Evolutionary conservation across 2,888 invertebrate genomes (phyloP).

Genomic region (Parascotia fuliginaria): DNA sequence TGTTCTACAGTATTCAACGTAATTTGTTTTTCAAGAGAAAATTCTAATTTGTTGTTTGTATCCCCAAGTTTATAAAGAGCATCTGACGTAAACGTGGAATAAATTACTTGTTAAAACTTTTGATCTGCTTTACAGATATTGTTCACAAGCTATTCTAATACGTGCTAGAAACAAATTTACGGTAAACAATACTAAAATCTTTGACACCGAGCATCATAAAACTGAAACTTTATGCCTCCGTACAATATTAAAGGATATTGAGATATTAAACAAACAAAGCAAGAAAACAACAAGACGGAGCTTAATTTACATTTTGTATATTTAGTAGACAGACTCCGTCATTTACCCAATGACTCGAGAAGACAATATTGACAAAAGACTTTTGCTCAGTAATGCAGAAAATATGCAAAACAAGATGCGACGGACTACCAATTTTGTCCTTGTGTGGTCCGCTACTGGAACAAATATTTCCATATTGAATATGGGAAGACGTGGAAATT

Average conservation of each 20-base stretch:
- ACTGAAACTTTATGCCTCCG: slow-evolving; percentile 46
- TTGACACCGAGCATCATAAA: slow-evolving; percentile 48
- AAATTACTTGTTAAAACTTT: slow-evolving; percentile 23
- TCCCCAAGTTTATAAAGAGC: slow-evolving; percentile 2
- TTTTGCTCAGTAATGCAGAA: slow-evolving; percentile 75
- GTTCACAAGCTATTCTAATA: slow-evolving; percentile 25
- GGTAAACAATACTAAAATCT: slow-evolving; percentile 50
- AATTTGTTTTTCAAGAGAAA: slow-evolving; percentile 5
- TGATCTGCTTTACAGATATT: slow-evolving; percentile 14
- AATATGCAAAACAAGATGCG: slow-evolving; percentile 76
- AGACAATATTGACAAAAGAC: slow-evolving; percentile 82
- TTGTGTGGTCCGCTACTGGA: slow-evolving; percentile 69
- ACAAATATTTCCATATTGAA: slow-evolving; percentile 59
- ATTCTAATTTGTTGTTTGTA: slow-evolving; percentile 11
- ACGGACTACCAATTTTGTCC: slow-evolving; percentile 60
- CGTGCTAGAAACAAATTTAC: slow-evolving; percentile 42
- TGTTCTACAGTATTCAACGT: neutral
- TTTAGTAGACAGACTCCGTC: slow-evolving; percentile 58
- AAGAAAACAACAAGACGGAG: slow-evolving; percentile 43
- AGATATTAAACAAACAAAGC: slow-evolving; percentile 49
- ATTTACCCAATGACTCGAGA: slow-evolving; percentile 68
- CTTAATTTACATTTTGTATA: slow-evolving; percentile 64
- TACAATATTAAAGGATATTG: slow-evolving; percentile 47
- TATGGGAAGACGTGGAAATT: slow-evolving; percentile 43
- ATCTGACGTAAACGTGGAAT: slow-evolving; percentile 10